These are phyloP conservation scores for Microtus ochrogaster DNA, from an alignment of 2,113 vertebrate genomes.

Conservation along the genomic window DNA sequence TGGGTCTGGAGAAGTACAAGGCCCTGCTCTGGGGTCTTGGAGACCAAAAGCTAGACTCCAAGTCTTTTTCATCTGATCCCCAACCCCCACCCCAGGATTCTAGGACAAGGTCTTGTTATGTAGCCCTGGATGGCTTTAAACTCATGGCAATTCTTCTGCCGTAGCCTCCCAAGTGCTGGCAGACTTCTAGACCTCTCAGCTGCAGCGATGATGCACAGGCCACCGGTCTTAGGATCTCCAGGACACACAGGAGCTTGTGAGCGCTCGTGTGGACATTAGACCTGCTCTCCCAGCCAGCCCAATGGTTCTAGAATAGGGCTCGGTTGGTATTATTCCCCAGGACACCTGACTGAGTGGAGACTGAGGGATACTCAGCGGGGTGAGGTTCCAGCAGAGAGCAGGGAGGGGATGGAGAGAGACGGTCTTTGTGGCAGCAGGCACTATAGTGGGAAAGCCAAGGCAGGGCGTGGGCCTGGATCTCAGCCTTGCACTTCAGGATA, in stretches of 20 bases:
- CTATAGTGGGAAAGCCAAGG: not conserved
- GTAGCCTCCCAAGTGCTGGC: not conserved
- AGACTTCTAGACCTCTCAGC: not conserved
- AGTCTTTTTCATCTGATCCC: not conserved
- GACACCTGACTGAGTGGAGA: not conserved
- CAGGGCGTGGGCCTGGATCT: too few species aligned
- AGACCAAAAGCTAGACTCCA: not conserved
- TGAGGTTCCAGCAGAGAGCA: not conserved
- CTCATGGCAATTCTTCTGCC: not conserved
- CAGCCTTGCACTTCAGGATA: rapidly evolving
- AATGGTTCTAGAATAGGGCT: not conserved
- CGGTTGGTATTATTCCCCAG: rapidly evolving
- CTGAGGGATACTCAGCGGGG: not conserved
- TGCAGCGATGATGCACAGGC: not conserved
- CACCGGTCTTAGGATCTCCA: not conserved
- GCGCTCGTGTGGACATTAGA: not conserved
- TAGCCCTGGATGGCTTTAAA: not conserved
- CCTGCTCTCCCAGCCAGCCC: not conserved
- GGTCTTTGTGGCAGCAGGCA: not conserved
- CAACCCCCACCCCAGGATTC: not conserved
- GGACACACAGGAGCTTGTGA: rapidly evolving
- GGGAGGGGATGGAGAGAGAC: not conserved
- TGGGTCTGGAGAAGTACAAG: not conserved
- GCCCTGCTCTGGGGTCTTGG: too few species aligned
- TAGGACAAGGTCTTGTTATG: not conserved